Evolutionary conservation across 2,113 vertebrate species (phyloP).

Genomic region (Panthera uncia): DNA sequence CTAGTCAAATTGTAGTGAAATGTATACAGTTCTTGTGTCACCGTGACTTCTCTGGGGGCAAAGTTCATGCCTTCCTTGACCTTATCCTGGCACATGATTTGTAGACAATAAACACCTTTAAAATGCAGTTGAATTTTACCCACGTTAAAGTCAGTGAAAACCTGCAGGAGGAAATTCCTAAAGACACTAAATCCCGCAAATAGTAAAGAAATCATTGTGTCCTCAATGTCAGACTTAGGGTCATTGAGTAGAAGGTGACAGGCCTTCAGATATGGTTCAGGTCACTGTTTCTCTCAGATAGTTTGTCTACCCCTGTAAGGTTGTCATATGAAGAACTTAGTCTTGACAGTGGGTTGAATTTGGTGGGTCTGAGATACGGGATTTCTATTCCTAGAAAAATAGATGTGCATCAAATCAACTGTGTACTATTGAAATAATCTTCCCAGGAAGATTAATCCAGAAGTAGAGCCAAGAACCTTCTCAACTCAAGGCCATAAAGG

Average conservation of each 20-base stretch:
- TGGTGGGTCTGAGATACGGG: background rate
- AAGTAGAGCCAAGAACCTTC: background rate
- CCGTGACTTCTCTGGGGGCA: background rate
- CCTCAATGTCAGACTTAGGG: background rate
- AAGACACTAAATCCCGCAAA: conserved; percentile 6
- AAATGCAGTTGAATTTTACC: background rate
- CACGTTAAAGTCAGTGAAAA: conserved; percentile 6
- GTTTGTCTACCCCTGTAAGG: background rate
- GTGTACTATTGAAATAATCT: background rate
- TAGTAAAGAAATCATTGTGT: background rate
- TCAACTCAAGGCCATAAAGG: background rate
- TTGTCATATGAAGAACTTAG: background rate
- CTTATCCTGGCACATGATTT: background rate
- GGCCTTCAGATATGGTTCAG: background rate
- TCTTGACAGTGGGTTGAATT: background rate
- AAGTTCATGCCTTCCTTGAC: conserved; percentile 21
- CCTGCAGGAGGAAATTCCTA: conserved; percentile 15
- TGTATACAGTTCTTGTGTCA: background rate
- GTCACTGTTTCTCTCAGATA: background rate
- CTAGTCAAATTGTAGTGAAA: background rate
- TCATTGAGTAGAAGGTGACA: background rate
- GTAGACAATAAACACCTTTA: conserved; percentile 21
- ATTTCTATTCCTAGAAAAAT: background rate
- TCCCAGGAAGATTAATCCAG: background rate
- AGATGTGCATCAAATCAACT: background rate